Percentiles rank a stretch among this genome's conserved stretches.
These are phyloP conservation scores for Nemotelus pantherinus DNA, from an alignment of 2,888 invertebrate genomes.

Conservation along the genomic window DNA sequence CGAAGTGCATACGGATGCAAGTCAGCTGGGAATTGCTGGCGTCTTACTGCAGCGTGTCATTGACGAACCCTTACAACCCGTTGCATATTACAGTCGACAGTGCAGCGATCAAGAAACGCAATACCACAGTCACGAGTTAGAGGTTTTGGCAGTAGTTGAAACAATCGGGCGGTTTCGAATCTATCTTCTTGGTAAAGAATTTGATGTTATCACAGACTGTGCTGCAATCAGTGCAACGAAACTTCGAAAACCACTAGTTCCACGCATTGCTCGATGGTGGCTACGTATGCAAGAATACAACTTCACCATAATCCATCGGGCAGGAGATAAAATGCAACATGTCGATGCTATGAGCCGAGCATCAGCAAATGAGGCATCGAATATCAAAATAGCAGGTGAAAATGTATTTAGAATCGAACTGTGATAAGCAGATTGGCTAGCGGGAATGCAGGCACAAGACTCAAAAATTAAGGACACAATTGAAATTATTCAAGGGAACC, in stretches of 20 bases:
- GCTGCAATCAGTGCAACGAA: background rate
- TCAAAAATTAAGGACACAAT: background rate
- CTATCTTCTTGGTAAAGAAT: no score
- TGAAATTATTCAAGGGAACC: no score
- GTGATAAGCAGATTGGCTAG: background rate
- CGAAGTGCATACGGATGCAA: slow-evolving; percentile 59
- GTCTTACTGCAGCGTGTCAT: slow-evolving; percentile 60
- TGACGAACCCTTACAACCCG: no score
- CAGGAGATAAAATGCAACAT: no score
- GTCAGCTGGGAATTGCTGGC: slow-evolving; percentile 56
- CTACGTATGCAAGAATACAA: background rate
- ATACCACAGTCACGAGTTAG: slow-evolving; percentile 57
- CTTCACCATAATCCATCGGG: background rate
- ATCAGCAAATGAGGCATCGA: background rate
- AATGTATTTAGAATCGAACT: no score
- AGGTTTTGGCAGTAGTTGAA: slow-evolving; percentile 60
- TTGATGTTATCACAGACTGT: slow-evolving; percentile 55
- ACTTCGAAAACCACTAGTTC: background rate
- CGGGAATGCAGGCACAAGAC: background rate
- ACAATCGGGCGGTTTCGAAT: no score
- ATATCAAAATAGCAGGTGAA: no score
- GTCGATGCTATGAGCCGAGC: background rate
- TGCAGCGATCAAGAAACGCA: no score
- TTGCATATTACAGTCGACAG: no score
- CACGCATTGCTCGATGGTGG: slow-evolving; percentile 6